These are phyloP conservation scores for Scaptomyza flava DNA, from an alignment of 2,888 invertebrate species.

Conservation along the genomic window DNA sequence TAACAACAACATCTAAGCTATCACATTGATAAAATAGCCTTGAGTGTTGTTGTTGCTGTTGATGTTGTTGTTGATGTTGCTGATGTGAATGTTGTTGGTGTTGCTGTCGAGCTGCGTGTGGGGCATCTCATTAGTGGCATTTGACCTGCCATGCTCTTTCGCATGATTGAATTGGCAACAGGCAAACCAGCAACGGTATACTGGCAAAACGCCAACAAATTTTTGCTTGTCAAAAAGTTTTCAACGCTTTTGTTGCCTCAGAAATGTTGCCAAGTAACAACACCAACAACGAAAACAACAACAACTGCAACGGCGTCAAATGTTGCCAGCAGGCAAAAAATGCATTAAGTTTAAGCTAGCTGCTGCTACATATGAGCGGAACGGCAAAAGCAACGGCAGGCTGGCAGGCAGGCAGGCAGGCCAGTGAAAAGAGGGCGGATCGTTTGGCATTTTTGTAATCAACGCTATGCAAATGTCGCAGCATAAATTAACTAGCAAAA, in stretches of 20 bases:
- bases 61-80: constrained; percentile 27
- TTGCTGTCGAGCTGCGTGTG: constrained; percentile 63
- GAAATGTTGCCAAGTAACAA: constrained; percentile 26
- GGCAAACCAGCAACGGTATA: constrained; percentile 20
- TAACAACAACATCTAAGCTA: constrained; percentile 51
- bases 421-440: constrained; percentile 47
- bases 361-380: constrained; percentile 38
- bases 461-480: constrained; percentile 77
- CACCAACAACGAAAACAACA: constrained; percentile 4
- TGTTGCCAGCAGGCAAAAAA: constrained; percentile 59
- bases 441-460: constrained; percentile 76
- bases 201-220: constrained; percentile 40
- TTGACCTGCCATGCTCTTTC: constrained; percentile 77
- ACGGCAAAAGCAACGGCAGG: background rate
- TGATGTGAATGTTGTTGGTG: constrained; percentile 45
- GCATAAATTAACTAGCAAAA: constrained; percentile 81
- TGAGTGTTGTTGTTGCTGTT: constrained; percentile 55
- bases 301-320: constrained; percentile 32
- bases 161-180: constrained; percentile 74
- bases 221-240: constrained; percentile 71
- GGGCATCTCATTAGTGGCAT: constrained; percentile 81
- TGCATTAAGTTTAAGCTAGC: constrained; percentile 38
- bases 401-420: constrained; percentile 1
- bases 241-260: constrained; percentile 47
- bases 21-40: constrained; percentile 75